These are phyloP conservation scores for Platycercus adscitus DNA, from an alignment of 2,113 vertebrate species.

Conservation along the genomic window DNA sequence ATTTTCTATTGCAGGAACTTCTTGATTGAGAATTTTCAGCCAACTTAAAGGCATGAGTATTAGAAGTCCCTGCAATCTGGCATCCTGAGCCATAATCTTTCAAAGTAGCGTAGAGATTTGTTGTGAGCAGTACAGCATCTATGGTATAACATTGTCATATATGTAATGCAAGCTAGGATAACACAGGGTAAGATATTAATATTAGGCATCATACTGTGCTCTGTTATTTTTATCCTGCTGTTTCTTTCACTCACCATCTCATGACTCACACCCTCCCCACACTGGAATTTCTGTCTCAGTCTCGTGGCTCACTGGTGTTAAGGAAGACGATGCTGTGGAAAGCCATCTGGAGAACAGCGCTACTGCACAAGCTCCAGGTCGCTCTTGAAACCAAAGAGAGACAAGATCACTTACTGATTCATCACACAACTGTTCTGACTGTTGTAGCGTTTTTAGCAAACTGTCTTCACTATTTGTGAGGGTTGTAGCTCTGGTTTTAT, in stretches of 20 bases:
- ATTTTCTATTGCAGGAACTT: neutral
- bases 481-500: neutral
- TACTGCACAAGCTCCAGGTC: neutral
- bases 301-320: neutral
- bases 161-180: conserved; percentile 39
- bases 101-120: neutral
- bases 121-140: neutral
- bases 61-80: conserved; percentile 16
- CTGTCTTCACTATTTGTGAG: neutral
- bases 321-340: neutral
- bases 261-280: conserved; percentile 53
- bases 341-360: neutral
- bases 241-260: conserved; percentile 53
- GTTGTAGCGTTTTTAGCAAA: neutral
- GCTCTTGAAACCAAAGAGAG: neutral
- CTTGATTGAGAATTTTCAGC: conserved; percentile 6
- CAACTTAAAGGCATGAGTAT: neutral
- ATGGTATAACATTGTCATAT: neutral
- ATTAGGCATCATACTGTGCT: conserved; percentile 23
- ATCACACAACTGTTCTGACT: neutral
- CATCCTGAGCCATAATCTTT: conserved; percentile 9
- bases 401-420: neutral
- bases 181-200: conserved; percentile 47
- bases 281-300: conserved; percentile 31
- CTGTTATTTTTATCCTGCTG: conserved; percentile 59